Conservation (phyloP, 1,140 invertebrate genomes). For the Pomacea maculata region DNA sequence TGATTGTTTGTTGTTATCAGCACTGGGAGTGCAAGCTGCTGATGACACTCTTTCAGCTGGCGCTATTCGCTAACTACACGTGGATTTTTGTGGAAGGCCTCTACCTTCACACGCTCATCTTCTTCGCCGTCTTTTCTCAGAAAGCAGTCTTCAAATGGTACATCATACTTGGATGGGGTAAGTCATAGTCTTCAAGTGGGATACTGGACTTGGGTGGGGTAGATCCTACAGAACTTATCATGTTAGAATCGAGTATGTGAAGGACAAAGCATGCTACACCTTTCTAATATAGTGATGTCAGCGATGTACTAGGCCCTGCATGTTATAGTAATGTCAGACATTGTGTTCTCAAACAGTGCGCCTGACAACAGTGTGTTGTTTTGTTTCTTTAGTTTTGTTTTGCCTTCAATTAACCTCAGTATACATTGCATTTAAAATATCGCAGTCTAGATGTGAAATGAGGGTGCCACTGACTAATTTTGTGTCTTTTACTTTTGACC, state of each 20-base stretch:
- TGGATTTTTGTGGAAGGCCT: conserved; percentile 85
- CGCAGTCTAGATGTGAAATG: no score
- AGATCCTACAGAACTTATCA: neutral
- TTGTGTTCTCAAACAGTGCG: neutral
- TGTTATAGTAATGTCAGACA: no score
- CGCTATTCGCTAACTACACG: conserved; percentile 79
- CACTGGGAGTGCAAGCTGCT: conserved; percentile 79
- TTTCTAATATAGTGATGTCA: neutral
- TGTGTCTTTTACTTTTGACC: no score
- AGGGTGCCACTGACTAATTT: no score
- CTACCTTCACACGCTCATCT: conserved; percentile 82
- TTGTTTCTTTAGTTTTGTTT: no score
- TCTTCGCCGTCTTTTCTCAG: conserved; percentile 78
- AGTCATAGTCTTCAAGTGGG: conserved; percentile 41
- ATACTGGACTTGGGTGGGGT: neutral
- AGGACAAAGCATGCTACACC: neutral
- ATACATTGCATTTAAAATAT: no score
- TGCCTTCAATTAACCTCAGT: no score
- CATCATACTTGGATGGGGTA: conserved; percentile 80
- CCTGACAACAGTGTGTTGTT: neutral
- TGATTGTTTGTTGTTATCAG: conserved; percentile 39
- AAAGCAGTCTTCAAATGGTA: conserved; percentile 75
- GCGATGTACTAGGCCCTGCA: neutral
- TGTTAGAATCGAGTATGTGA: neutral
- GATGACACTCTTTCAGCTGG: conserved; percentile 77